phyloP scores from a whole-genome alignment of 2,113 vertebrate genomes.

The Leptocoma aspasia region DNA sequence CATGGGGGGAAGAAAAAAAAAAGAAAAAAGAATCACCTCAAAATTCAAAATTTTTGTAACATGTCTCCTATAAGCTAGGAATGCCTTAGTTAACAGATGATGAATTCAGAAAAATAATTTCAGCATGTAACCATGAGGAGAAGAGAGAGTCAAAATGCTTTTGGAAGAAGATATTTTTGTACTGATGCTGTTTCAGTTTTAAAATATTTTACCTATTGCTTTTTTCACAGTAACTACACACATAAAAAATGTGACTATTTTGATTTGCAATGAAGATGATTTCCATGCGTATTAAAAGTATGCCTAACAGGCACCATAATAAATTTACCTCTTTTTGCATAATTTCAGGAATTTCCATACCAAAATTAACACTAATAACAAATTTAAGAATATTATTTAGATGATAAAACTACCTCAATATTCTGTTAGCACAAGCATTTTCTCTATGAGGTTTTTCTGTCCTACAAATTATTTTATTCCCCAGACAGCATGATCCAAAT shows the following conservation, averaged over 20 bases:
- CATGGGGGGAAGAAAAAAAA: fast-evolving
- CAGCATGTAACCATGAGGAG: not conserved
- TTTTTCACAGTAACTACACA: not conserved
- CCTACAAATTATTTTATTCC: not conserved
- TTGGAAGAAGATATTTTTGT: not conserved
- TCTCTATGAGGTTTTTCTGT: not conserved
- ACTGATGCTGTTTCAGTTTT: not conserved
- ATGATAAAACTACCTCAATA: not conserved
- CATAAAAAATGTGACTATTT: not conserved
- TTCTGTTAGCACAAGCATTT: not conserved
- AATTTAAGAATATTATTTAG: not conserved
- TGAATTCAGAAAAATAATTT: not conserved
- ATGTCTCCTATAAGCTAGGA: not conserved
- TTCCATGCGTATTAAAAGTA: not conserved
- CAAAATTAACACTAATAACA: not conserved
- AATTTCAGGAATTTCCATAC: not conserved
- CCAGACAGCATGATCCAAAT: not conserved
- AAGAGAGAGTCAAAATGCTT: not conserved
- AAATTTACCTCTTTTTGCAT: not conserved
- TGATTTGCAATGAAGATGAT: not conserved
- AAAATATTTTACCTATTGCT: not conserved
- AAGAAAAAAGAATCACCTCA: not conserved
- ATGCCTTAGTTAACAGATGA: not conserved
- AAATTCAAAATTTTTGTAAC: not conserved
- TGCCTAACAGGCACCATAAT: not conserved